phyloP scores from a whole-genome alignment of 2,797 vertebrate species.

The Chloroceryle inda region DNA sequence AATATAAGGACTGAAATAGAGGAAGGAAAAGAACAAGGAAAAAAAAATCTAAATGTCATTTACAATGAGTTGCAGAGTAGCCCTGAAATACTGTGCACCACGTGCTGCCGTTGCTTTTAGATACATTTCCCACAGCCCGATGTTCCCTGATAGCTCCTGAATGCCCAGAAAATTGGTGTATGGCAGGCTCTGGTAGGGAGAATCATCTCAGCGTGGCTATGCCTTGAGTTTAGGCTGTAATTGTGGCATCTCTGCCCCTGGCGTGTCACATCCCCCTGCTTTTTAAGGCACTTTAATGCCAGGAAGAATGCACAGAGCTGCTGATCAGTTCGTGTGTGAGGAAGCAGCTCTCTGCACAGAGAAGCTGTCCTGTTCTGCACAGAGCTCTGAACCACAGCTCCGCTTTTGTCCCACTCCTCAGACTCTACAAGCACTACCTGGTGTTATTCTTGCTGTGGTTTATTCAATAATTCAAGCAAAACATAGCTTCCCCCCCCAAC shows the following conservation, averaged over 20 bases:
- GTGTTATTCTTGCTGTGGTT: fast-evolving
- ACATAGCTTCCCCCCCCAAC: neutral
- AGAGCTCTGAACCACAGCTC: neutral
- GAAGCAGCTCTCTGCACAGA: neutral
- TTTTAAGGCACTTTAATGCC: neutral
- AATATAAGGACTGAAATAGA: neutral
- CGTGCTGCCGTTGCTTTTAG: neutral
- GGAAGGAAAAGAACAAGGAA: neutral
- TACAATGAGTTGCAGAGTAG: neutral
- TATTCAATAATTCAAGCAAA: neutral
- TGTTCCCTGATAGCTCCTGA: neutral
- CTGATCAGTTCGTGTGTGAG: fast-evolving
- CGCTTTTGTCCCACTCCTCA: neutral
- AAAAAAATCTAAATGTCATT: neutral
- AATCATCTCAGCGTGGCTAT: neutral
- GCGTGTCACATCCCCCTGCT: neutral
- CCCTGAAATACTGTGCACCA: neutral
- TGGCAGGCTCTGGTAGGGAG: neutral
- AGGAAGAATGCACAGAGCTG: neutral
- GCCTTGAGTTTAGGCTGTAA: neutral
- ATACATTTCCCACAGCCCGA: neutral
- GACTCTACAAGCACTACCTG: neutral
- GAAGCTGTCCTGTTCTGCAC: neutral
- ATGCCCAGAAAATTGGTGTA: neutral
- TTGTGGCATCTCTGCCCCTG: neutral